These are phyloP conservation scores for Lasioglossum leucozonium DNA, from an alignment of 2,888 invertebrate genomes.

Conservation along the genomic window DNA sequence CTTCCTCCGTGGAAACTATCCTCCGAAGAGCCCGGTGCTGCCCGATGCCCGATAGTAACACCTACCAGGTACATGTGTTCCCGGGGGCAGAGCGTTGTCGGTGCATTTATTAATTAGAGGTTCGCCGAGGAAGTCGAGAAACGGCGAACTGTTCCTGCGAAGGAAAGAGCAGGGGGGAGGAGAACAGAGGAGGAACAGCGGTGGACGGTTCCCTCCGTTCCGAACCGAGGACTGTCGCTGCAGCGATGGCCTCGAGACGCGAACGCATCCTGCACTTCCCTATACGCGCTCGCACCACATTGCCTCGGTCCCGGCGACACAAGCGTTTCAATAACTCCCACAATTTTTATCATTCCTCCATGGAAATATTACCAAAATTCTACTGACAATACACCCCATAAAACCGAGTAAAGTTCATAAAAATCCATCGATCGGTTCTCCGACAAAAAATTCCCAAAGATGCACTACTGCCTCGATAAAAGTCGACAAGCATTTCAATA, in stretches of 20 bases:
- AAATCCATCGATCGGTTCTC: not conserved
- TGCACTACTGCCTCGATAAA: not conserved
- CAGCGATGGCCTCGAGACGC: slow-evolving; percentile 29
- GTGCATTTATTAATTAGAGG: slow-evolving; percentile 81
- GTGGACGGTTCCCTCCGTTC: slow-evolving; percentile 18
- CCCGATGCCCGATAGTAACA: slow-evolving; percentile 64
- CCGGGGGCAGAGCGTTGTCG: slow-evolving; percentile 72
- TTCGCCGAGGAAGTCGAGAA: slow-evolving; percentile 60
- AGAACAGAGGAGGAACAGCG: not conserved
- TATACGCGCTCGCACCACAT: not conserved
- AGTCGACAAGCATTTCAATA: not conserved
- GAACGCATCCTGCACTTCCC: not conserved
- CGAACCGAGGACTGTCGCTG: slow-evolving; percentile 36
- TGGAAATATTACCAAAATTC: not conserved
- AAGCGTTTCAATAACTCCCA: not conserved
- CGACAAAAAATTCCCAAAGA: not conserved
- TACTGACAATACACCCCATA: not conserved
- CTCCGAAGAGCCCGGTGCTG: slow-evolving; percentile 26
- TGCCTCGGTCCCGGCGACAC: not conserved
- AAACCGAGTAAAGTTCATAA: not conserved
- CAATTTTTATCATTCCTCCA: not conserved
- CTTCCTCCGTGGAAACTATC: slow-evolving; percentile 49
- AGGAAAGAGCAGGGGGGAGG: not conserved
- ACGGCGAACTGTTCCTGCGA: not conserved
- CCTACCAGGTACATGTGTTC: slow-evolving; percentile 62